A percentile compares a stretch with the other conserved stretches of the same genome.
Conservation (phyloP, 1,140 invertebrate species). For the Tetramorium alpestre region DNA sequence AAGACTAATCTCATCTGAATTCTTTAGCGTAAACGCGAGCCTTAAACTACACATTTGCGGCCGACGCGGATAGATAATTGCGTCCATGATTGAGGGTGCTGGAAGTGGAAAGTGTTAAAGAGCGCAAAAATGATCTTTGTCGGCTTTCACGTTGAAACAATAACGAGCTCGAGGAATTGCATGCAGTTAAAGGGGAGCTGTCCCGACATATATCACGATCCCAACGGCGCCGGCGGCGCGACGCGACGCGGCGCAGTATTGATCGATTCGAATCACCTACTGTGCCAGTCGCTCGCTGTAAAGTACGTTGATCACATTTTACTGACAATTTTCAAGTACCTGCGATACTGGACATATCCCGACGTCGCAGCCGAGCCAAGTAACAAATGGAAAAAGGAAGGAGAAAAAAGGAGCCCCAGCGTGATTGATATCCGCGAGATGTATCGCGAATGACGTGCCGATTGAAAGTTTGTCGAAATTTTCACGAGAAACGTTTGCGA, state of each 20-base stretch:
- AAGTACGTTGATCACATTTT: slow-evolving; percentile 42
- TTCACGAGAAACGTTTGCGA: not conserved
- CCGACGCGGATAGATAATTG: not conserved
- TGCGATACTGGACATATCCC: not conserved
- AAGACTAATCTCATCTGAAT: not conserved
- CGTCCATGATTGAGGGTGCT: not conserved
- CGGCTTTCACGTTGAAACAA: not conserved
- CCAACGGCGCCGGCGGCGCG: not conserved
- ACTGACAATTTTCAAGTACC: slow-evolving; percentile 47
- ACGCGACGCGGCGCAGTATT: not conserved
- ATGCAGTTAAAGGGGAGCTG: not conserved
- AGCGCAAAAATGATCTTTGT: slow-evolving; percentile 37
- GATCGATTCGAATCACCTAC: slow-evolving; percentile 32
- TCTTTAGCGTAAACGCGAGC: not conserved
- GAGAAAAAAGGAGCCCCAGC: not conserved
- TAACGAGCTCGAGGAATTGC: slow-evolving; percentile 44
- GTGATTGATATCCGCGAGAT: not conserved
- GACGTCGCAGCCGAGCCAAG: not conserved
- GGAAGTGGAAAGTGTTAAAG: slow-evolving; percentile 4
- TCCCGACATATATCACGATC: slow-evolving; percentile 23
- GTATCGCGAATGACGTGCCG: not conserved
- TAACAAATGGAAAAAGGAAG: not conserved
- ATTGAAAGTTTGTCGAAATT: slow-evolving; percentile 15
- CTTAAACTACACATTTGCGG: not conserved
- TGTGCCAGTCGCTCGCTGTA: slow-evolving; percentile 10